Conservation (phyloP, 2,888 invertebrate genomes). For the Alsophila aescularia region DNA sequence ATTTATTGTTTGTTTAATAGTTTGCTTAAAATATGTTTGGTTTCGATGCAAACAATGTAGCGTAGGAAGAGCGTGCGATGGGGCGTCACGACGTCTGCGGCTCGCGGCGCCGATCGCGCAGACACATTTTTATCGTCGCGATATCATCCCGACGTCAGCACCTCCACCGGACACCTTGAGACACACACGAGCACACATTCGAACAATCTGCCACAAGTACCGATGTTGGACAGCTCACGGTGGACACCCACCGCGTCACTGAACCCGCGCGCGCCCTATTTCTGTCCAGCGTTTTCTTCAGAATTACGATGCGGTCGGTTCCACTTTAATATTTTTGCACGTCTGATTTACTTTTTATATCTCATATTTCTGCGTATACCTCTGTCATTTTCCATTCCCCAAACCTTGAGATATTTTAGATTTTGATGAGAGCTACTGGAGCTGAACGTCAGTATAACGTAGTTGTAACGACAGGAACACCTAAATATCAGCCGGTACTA, state of each 20-base stretch:
- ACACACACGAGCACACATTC: background rate
- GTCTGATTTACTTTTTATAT: constrained; percentile 29
- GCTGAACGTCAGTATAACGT: constrained; percentile 13
- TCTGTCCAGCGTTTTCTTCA: constrained; percentile 72
- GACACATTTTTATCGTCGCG: constrained; percentile 35
- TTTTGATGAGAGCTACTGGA: constrained; percentile 14
- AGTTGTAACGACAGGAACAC: constrained; percentile 16
- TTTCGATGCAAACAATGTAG: constrained; percentile 23
- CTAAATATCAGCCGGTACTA: constrained; percentile 20
- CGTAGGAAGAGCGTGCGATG: constrained; percentile 18
- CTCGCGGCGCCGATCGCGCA: constrained; percentile 22
- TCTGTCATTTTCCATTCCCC: background rate
- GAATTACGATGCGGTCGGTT: constrained; percentile 55
- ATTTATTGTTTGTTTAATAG: background rate
- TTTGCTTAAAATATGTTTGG: constrained; percentile 11
- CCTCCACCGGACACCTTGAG: constrained; percentile 19
- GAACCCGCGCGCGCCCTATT: constrained; percentile 65
- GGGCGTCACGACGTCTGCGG: constrained; percentile 37
- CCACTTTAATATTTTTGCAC: constrained; percentile 41
- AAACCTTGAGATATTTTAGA: constrained; percentile 12
- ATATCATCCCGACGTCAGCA: constrained; percentile 28
- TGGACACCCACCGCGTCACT: constrained; percentile 59
- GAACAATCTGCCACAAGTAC: constrained; percentile 1
- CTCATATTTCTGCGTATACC: constrained; percentile 10
- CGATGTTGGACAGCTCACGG: background rate